Evolutionary conservation across 2,888 invertebrate species (phyloP), one percentile per base, ranked within the genome.

Genomic region (Trichopoda pennipes): DNA sequence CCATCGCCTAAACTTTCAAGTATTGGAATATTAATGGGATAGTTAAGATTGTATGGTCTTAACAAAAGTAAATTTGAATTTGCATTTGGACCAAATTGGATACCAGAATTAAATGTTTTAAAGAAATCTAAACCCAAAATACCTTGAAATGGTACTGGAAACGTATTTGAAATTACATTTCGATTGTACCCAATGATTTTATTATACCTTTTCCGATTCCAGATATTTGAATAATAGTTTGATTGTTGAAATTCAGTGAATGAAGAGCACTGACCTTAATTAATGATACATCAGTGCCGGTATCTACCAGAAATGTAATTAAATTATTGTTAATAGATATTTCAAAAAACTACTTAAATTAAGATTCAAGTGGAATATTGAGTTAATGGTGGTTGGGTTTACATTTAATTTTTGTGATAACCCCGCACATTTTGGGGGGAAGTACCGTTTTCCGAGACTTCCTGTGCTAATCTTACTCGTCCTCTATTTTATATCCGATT

Each of bases 311-410:
- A 28, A 28, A 28, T 28, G 28, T 1, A 8, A 16, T 49, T 49
- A 49, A 16, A 9, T 64, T 47, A 32, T 28, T 17, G n/a, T 64
- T 12, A 17, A 12, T 1, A n/a, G 32, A 64, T 17, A 49, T n/a
- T 6, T 49, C 14, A 32, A 47, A 49, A 49, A 49, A 4, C 28
- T 28, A 4, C 7, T 28, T 4, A 28, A 28, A 28, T 6, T 28
- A 6, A 28, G 28, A 4, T 49, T 49, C 14, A 64, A 19, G n/a
- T 64, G 47, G 32, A 64, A 64, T 64, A 64, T 64, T 49, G 23
- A 35, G 44, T 2, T 28, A 28, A 28, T 28, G 28, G 28, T 28
- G 28, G 19, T 28, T n/a, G 28, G 17, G 9, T 16, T 32, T 64
- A 12, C 10, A 44, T 23, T 17, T 49, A 49, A 49, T 64, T 32